phyloP scores from a whole-genome alignment of 2,888 invertebrate species.

The Argyresthia albistria region DNA sequence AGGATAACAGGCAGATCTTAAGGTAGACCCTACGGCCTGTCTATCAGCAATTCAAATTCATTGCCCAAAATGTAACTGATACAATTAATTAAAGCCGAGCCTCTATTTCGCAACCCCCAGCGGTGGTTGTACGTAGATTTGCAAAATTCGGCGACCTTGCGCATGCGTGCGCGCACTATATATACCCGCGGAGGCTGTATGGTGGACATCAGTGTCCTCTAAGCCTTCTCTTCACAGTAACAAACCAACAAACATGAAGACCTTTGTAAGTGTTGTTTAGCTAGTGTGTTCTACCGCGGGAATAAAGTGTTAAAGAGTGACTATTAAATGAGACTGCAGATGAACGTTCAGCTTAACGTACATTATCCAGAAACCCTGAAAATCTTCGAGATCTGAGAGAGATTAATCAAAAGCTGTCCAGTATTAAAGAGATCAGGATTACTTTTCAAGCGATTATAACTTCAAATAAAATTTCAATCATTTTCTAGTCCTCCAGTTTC shows the following conservation, averaged over 20 bases:
- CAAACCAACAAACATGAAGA: slow-evolving; percentile 21
- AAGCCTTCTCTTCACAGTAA: slow-evolving; percentile 1
- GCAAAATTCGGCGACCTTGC: slow-evolving; percentile 18
- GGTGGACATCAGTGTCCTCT: slow-evolving; percentile 15
- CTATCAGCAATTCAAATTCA: too few relatives aligned
- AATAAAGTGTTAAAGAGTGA: neutral
- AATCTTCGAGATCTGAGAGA: neutral
- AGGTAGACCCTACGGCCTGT: too few relatives aligned
- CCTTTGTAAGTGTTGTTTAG: slow-evolving; percentile 30
- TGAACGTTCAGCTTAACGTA: neutral
- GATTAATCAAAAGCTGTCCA: too few relatives aligned
- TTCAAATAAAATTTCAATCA: too few relatives aligned
- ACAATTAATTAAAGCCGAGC: neutral
- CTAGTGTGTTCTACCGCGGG: neutral
- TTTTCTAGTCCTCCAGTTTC: too few relatives aligned
- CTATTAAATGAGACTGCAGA: too few relatives aligned
- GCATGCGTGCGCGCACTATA: slow-evolving; percentile 11
- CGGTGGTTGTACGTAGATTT: slow-evolving; percentile 5
- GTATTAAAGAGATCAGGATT: too few relatives aligned
- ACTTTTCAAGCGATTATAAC: too few relatives aligned
- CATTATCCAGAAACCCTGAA: neutral
- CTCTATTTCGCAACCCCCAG: neutral
- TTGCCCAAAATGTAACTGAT: neutral
- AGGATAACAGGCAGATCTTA: neutral
- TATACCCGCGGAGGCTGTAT: slow-evolving; percentile 15